Percentiles rank a stretch among this genome's conserved stretches.
phyloP scores from a whole-genome alignment of 2,888 invertebrate genomes.

The Eilema caniola region DNA sequence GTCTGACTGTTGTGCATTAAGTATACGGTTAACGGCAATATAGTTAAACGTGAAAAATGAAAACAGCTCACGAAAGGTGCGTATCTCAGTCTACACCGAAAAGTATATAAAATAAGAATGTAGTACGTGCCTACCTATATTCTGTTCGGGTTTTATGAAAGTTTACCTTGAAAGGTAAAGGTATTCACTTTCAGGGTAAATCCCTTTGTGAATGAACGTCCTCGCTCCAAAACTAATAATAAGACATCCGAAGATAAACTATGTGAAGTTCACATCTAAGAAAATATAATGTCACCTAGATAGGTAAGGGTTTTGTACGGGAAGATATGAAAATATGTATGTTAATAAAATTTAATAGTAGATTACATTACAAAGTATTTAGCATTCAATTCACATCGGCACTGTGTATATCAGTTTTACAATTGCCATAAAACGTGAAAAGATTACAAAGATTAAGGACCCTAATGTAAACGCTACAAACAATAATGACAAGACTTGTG shows the following conservation, averaged over 20 bases:
- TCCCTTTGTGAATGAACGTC: slow-evolving; percentile 12
- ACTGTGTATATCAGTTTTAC: slow-evolving; percentile 38
- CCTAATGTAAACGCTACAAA: slow-evolving; percentile 30
- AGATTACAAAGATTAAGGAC: slow-evolving; percentile 39
- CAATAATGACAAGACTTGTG: slow-evolving; percentile 25
- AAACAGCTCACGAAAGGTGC: background rate
- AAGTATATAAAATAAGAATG: slow-evolving; percentile 4
- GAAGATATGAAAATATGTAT: too few relatives aligned
- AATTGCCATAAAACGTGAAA: slow-evolving; percentile 43
- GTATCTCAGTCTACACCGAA: background rate
- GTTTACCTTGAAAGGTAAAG: slow-evolving; percentile 20
- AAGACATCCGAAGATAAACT: slow-evolving; percentile 15
- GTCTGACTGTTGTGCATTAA: background rate
- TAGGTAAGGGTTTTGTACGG: background rate
- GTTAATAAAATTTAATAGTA: background rate
- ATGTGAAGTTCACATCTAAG: slow-evolving; percentile 10
- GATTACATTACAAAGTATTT: slow-evolving; percentile 9
- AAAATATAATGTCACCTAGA: background rate
- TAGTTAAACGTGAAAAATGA: background rate
- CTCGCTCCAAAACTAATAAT: slow-evolving; percentile 20
- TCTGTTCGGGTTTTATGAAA: slow-evolving; percentile 20
- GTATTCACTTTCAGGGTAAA: slow-evolving; percentile 13
- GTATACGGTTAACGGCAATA: background rate
- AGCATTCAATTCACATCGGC: slow-evolving; percentile 36
- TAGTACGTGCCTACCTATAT: slow-evolving; percentile 10